Percentiles rank a stretch among this genome's conserved stretches.
Conservation (phyloP, 64 coral and sea anemone genomes). For the Acropora tenuis region DNA sequence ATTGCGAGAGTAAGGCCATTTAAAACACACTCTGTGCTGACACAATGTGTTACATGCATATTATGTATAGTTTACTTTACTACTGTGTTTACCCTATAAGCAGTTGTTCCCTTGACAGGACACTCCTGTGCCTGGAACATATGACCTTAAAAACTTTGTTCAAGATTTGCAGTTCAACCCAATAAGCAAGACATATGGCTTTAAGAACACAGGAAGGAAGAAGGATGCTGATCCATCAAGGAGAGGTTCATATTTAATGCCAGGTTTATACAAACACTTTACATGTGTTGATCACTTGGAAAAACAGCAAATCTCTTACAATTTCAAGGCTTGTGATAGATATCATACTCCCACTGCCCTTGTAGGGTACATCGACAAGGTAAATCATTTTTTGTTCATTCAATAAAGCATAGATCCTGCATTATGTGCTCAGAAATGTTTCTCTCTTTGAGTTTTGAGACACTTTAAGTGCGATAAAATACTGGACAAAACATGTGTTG, state of each 20-base stretch:
- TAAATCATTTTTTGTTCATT: neutral
- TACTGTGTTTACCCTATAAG: neutral
- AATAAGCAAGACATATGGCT: conserved; percentile 83
- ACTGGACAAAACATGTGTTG: too few relatives aligned
- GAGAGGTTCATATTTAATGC: conserved; percentile 79
- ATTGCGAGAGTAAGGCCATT: too few relatives aligned
- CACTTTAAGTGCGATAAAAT: too few relatives aligned
- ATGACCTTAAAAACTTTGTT: conserved; percentile 91
- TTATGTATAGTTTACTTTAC: too few relatives aligned
- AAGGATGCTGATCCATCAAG: conserved; percentile 88
- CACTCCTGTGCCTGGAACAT: conserved; percentile 91
- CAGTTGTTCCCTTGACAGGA: conserved; percentile 45
- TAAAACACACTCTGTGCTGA: too few relatives aligned
- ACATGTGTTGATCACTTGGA: conserved; percentile 83
- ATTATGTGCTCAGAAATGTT: neutral
- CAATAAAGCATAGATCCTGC: neutral
- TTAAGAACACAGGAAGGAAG: conserved; percentile 94
- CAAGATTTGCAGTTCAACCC: conserved; percentile 73
- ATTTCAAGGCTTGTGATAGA: conserved; percentile 92
- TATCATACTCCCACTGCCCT: conserved; percentile 82
- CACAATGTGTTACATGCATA: too few relatives aligned
- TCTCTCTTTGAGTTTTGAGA: too few relatives aligned
- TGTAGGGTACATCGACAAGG: conserved; percentile 95
- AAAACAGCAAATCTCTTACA: conserved; percentile 72
- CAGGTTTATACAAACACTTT: conserved; percentile 87